A percentile compares a stretch with the other conserved stretches of the same genome.
Evolutionary conservation across 2,113 vertebrate species (phyloP).

Genomic region (Neodon shergylaensis): DNA sequence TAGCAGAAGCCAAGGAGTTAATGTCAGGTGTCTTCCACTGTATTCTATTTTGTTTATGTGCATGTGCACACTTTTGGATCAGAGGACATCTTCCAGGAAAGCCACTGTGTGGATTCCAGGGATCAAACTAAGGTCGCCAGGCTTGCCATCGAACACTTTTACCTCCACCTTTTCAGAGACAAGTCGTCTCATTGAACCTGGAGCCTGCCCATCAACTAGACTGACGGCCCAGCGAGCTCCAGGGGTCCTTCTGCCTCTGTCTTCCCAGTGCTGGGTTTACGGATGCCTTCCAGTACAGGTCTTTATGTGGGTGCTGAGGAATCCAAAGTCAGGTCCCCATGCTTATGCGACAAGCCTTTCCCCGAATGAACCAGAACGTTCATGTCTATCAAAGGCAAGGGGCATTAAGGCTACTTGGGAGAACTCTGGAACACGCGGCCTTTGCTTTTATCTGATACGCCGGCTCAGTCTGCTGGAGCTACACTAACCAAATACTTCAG

Average conservation of each 20-base stretch:
- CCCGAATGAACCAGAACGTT: background rate
- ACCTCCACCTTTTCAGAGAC: background rate
- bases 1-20: background rate
- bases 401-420: background rate
- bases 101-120: background rate
- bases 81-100: background rate
- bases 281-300: background rate
- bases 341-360: background rate
- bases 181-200: background rate
- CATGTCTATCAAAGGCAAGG: background rate
- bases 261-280: background rate
- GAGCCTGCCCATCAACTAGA: background rate
- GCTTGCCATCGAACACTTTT: background rate
- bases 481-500: background rate
- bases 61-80: background rate
- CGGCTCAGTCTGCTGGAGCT: background rate
- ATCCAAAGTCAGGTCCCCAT: background rate
- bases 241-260: background rate
- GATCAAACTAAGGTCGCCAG: background rate
- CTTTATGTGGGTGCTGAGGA: background rate
- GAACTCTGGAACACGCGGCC: background rate
- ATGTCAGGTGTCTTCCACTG: background rate
- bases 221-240: background rate
- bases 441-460: background rate
- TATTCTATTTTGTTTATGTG: background rate